Base-by-base conservation (phyloP, 2,888 invertebrate species). In the Gastracanthus pulcherrimus region DNA sequence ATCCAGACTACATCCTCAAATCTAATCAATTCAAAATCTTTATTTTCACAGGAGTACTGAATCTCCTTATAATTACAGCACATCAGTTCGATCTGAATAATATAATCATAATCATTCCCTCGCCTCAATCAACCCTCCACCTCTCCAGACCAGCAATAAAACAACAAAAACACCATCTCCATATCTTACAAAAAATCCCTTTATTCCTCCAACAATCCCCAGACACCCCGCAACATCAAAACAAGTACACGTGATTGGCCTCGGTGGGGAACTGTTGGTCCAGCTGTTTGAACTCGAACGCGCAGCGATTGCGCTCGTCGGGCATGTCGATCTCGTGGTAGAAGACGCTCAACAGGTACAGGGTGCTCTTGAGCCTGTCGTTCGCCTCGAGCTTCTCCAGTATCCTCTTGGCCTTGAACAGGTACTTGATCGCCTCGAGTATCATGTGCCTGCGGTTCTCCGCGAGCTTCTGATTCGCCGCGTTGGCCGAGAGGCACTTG, bases 311-410 rank as follows among this genome's bases (percentile, higher is more conserved):
- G 82, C 97, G 93, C 85, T 97, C 95, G 0, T 93, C 92, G 16
- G 93, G 93, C 87, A 95, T 93, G 1, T 95, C 95, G 2, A 97
- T 92, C 84, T 95, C 95, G 87, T 98, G 94, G 87, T 95, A 97
- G 0, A 97, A 92, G 84, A 87, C 79, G 83, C 90, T 87, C 91
- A 95, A 94, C 86, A 96, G 92, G 89, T 95, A 95, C 86, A 95
- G 92, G 0, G 95, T 94, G 88, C 96, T 96, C 88, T 97, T 94
- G 2, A 96, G 93, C 86, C 96, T 94, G 3, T 95, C 94, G 87
- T 95, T 95, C 0, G 97, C 96, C 84, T 97, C 96, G 4, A 96
- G 93, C 91, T 95, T 95, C 31, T 94, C 92, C 86, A 97, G 97
- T 88, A 95, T 93, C 36, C 93, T 93, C 85, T 95, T 95, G 1